Conservation (phyloP, 1,140 invertebrate genomes). For the Caenorhabditis inopinata region DNA sequence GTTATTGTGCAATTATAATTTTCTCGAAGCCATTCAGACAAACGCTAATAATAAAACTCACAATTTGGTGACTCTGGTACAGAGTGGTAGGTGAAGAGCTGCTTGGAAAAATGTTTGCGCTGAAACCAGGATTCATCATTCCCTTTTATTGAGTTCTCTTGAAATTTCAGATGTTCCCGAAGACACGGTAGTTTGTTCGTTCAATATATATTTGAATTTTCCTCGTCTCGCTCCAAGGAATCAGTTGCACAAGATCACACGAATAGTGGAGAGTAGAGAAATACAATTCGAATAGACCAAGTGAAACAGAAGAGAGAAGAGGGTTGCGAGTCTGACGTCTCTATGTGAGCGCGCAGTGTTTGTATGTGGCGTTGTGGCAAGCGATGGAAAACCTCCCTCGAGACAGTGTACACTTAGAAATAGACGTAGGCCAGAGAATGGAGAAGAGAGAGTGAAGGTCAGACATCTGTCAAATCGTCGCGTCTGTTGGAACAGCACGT, state of each 20-base stretch:
- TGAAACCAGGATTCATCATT: constrained; percentile 24
- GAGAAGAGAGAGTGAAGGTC: neutral
- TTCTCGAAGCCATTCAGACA: too few species aligned
- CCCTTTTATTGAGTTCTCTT: neutral
- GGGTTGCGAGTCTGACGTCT: neutral
- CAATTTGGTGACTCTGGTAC: neutral
- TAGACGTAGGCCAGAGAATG: neutral
- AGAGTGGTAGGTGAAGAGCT: neutral
- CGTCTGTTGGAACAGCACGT: neutral
- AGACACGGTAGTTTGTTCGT: too few species aligned
- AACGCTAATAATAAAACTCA: neutral
- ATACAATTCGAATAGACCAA: constrained; percentile 10
- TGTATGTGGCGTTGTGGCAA: neutral
- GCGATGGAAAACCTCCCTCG: neutral
- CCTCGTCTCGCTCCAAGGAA: constrained; percentile 29
- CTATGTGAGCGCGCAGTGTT: neutral
- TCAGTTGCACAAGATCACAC: constrained; percentile 29
- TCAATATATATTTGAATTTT: constrained; percentile 21
- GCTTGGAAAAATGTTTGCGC: constrained; percentile 17
- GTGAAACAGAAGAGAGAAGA: neutral
- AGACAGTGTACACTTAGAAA: neutral
- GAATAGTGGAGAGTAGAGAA: constrained; percentile 13
- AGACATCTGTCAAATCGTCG: neutral
- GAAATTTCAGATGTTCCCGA: neutral
- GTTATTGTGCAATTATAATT: too few species aligned